Evolutionary conservation across 2,888 invertebrate species (phyloP).

Genomic region (Hetaerina titia): DNA sequence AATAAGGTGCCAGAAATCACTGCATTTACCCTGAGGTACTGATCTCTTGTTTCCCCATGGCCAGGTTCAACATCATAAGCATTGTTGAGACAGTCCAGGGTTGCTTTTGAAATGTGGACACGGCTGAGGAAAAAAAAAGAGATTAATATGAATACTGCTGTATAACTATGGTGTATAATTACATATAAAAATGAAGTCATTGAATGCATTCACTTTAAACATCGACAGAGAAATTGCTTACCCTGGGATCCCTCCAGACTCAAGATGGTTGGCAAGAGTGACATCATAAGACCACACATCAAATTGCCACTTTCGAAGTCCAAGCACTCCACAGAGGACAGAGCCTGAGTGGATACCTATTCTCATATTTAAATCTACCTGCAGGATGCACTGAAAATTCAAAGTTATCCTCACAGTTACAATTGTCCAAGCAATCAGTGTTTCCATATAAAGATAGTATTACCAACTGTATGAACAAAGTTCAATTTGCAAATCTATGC

Average conservation of each 20-base stretch:
- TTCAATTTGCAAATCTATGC: not conserved
- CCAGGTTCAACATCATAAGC: constrained; percentile 97
- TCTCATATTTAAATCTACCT: constrained; percentile 97
- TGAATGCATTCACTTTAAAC: not conserved
- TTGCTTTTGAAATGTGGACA: constrained; percentile 96
- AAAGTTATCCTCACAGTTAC: not conserved
- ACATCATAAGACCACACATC: constrained; percentile 97
- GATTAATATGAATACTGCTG: not conserved
- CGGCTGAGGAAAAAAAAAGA: constrained; percentile 81
- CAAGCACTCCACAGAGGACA: constrained; percentile 97
- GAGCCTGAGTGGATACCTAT: constrained; percentile 98
- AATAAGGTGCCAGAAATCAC: not conserved
- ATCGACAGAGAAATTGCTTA: constrained; percentile 77
- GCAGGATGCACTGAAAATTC: constrained; percentile 72
- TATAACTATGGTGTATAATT: constrained; percentile 16
- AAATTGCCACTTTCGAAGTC: constrained; percentile 95
- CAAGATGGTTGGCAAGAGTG: constrained; percentile 97
- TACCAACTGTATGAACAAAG: not conserved
- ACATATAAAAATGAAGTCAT: constrained; percentile 31
- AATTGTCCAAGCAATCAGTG: not conserved
- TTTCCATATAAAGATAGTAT: too few relatives aligned
- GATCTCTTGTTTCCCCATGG: constrained; percentile 89
- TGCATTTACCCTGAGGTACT: constrained; percentile 83
- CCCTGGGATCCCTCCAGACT: constrained; percentile 98
- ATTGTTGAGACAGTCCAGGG: constrained; percentile 89